Evolutionary conservation across 35 echinoderm and acorn worm species (phyloP).

Genomic region (Heliocidaris erythrogramma): DNA sequence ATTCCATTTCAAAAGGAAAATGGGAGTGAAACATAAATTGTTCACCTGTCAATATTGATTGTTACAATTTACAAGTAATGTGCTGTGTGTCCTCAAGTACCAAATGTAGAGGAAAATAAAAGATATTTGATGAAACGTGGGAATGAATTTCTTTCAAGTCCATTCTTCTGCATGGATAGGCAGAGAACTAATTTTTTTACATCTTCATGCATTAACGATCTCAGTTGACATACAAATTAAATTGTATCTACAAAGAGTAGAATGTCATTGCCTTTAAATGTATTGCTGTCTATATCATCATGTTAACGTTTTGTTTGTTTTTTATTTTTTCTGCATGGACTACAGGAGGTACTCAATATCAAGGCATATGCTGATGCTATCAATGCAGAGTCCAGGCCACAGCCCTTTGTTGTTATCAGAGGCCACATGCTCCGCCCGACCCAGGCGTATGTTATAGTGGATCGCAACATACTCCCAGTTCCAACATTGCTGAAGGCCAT

Average conservation of each 20-base stretch:
- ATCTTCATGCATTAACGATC: too few relatives aligned
- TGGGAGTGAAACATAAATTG: too few relatives aligned
- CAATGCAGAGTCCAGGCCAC: not conserved
- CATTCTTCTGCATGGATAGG: not conserved
- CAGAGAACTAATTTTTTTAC: too few relatives aligned
- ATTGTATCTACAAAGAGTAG: not conserved
- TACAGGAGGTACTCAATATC: constrained; percentile 22
- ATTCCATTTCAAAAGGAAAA: too few relatives aligned
- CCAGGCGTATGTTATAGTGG: constrained; percentile 5
- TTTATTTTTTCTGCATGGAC: not conserved
- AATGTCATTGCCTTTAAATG: not conserved
- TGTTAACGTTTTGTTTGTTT: not conserved
- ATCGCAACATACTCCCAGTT: not conserved
- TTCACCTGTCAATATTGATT: too few relatives aligned
- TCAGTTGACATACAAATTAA: not conserved
- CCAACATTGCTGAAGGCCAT: not conserved
- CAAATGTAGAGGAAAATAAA: too few relatives aligned
- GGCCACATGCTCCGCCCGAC: not conserved
- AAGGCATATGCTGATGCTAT: not conserved
- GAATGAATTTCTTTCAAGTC: not conserved
- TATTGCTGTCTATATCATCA: not conserved
- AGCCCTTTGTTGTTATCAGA: not conserved
- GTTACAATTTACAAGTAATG: too few relatives aligned
- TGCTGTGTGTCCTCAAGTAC: too few relatives aligned
- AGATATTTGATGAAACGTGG: too few relatives aligned